Conservation (phyloP, 2,888 invertebrate genomes). For the Amiota minor region DNA sequence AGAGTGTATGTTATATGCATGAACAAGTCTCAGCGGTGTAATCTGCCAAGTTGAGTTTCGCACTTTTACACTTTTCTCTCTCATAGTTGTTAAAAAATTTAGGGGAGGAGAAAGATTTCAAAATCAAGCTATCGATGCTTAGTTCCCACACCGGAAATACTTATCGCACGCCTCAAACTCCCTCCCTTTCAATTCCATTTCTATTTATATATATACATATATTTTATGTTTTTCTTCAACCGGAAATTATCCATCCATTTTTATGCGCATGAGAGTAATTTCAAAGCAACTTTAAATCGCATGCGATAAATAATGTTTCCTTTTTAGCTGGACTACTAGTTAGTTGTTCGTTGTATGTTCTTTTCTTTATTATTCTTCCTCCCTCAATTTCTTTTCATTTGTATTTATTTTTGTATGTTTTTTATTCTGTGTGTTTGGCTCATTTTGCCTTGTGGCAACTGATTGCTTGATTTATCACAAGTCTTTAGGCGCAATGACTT, state of each 20-base stretch:
- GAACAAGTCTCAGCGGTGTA: constrained; percentile 57
- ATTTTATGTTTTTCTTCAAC: constrained; percentile 17
- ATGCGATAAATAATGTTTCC: constrained; percentile 57
- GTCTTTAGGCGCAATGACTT: constrained; percentile 66
- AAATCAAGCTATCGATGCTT: constrained; percentile 1
- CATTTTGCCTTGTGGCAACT: constrained; percentile 33
- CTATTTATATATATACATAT: no score
- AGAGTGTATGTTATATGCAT: constrained; percentile 26
- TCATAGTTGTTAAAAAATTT: no score
- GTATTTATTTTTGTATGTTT: not conserved
- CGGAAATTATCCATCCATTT: constrained; percentile 31
- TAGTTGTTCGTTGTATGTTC: not conserved
- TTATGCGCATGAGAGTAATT: constrained; percentile 47
- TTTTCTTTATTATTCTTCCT: constrained; percentile 1
- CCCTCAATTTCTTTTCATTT: not conserved
- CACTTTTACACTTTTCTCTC: constrained; percentile 47
- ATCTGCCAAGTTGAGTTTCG: constrained; percentile 63
- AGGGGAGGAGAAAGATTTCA: no score
- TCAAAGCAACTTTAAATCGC: constrained; percentile 56
- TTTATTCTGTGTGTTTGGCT: not conserved
- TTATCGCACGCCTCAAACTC: constrained; percentile 1
- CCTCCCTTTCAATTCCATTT: constrained; percentile 35
- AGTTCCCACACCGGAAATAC: constrained; percentile 13
- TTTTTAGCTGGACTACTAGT: constrained; percentile 31
- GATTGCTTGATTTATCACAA: constrained; percentile 64